Conservation (phyloP, 1,140 invertebrate genomes). For the Hycleus cichorii region DNA sequence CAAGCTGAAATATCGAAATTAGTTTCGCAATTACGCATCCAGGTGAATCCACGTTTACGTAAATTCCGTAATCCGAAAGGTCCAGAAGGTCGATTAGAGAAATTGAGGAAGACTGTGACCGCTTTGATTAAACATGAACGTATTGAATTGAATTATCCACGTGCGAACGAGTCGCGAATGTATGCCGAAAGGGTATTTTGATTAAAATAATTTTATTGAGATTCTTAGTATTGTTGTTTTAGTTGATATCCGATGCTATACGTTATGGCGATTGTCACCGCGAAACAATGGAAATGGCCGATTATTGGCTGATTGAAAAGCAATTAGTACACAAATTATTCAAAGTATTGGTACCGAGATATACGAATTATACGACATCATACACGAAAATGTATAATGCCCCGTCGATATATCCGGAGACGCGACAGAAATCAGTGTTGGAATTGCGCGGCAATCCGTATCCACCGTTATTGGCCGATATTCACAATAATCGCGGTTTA, state of each 20-base stretch:
- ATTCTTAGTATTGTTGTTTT: conserved; percentile 35
- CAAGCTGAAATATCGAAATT: conserved; percentile 66
- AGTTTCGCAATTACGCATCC: conserved; percentile 64
- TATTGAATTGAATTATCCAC: conserved; percentile 68
- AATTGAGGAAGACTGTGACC: conserved; percentile 73
- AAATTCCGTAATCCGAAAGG: conserved; percentile 60
- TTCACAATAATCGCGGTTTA: conserved; percentile 50
- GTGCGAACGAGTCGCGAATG: conserved; percentile 77
- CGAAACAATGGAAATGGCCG: conserved; percentile 81
- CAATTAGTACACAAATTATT: conserved; percentile 87
- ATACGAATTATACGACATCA: conserved; percentile 57
- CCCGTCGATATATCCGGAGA: conserved; percentile 53
- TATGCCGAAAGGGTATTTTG: conserved; percentile 68
- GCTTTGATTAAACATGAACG: conserved; percentile 82
- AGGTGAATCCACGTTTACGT: conserved; percentile 50
- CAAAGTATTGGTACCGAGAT: conserved; percentile 83
- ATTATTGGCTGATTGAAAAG: conserved; percentile 85
- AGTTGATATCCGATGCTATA: conserved; percentile 86
- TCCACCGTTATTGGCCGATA: conserved; percentile 50
- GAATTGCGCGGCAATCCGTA: conserved; percentile 74
- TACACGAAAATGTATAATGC: conserved; percentile 69
- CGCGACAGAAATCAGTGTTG: conserved; percentile 54
- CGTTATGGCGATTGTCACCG: conserved; percentile 75
- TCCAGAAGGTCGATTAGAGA: conserved; percentile 66
- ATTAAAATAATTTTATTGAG: not conserved